phyloP scores from a whole-genome alignment of 2,888 invertebrate species.

The Stramonita haemastoma region DNA sequence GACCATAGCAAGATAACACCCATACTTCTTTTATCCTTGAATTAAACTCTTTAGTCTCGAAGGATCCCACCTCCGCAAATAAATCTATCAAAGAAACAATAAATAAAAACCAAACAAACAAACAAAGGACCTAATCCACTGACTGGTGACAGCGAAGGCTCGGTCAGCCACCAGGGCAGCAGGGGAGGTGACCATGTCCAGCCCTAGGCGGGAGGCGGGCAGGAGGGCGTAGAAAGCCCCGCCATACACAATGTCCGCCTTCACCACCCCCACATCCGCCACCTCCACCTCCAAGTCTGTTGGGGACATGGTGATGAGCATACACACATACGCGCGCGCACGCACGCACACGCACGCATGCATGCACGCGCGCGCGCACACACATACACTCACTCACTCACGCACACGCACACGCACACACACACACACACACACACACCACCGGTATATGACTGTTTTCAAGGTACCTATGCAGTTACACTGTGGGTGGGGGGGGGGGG shows the following conservation, averaged over 20 bases:
- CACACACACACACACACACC: constrained; percentile 30
- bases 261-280: constrained; percentile 57
- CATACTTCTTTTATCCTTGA: no score
- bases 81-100: no score
- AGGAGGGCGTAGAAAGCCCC: constrained; percentile 77
- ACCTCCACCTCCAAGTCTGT: constrained; percentile 61
- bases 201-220: constrained; percentile 59
- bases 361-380: constrained; percentile 14
- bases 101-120: background rate
- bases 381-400: no score
- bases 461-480: no score
- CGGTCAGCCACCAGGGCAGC: constrained; percentile 55
- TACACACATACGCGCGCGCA: background rate
- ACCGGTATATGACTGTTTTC: no score
- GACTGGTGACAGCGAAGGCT: constrained; percentile 59
- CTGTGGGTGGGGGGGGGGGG: no score
- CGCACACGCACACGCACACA: constrained; percentile 15
- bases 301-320: background rate
- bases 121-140: background rate
- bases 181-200: constrained; percentile 61
- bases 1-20: no score
- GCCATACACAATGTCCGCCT: constrained; percentile 75
- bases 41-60: no score
- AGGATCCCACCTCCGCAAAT: no score
- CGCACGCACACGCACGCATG: background rate